Evolutionary conservation across 2,113 vertebrate species (phyloP).

Genomic region (Eubucco bourcierii): DNA sequence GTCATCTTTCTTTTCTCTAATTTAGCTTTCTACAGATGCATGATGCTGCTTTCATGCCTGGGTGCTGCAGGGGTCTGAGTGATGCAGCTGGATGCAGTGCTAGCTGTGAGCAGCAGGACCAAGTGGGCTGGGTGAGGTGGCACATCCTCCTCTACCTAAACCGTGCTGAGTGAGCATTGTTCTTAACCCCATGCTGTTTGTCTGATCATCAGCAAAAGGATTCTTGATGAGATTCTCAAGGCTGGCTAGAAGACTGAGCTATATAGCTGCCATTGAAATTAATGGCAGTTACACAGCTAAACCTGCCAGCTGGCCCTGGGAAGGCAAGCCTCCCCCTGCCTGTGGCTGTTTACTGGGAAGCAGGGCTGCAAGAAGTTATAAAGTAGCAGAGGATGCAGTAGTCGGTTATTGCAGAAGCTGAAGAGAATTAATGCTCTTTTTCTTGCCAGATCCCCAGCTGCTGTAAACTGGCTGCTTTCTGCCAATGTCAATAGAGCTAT

Average conservation of each 20-base stretch:
- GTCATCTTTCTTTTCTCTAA: not conserved
- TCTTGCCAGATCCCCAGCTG: slow-evolving; percentile 1
- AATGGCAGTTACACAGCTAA: not conserved
- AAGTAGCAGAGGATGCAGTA: not conserved
- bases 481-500: not conserved
- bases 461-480: not conserved
- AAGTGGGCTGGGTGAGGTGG: rapidly evolving
- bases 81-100: rapidly evolving
- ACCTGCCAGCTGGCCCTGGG: not conserved
- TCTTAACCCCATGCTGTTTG: not conserved
- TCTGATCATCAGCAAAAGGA: not conserved
- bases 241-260: not conserved
- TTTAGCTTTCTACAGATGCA: not conserved
- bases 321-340: not conserved
- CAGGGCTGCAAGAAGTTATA: not conserved
- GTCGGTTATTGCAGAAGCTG: not conserved
- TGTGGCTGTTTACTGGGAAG: not conserved
- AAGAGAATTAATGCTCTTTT: not conserved
- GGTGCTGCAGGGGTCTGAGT: not conserved
- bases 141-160: not conserved
- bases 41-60: not conserved
- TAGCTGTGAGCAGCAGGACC: not conserved
- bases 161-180: not conserved
- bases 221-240: not conserved
- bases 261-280: not conserved